Evolutionary conservation across 1,140 invertebrate species (phyloP), one percentile per base, ranked within the genome.

Genomic region (Asbolus verrucosus): DNA sequence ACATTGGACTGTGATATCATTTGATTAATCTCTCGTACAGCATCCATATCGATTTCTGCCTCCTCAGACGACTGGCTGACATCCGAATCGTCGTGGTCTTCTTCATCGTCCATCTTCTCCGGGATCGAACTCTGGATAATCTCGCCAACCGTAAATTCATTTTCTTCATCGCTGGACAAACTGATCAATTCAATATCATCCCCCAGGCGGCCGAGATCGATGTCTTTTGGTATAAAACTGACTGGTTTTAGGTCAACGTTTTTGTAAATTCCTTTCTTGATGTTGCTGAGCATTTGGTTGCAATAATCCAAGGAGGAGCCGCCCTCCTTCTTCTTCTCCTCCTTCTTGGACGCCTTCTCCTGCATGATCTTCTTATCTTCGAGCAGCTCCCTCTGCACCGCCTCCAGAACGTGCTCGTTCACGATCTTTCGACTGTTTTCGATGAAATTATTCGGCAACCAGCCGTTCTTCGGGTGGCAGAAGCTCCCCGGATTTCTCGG

Each of bases 401-500:
- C 81, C 21, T 84, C 82, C 0, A 84, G 84, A 6, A 90, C 84
- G 73, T 86, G 85, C 66, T 84, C 84, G 69, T 87, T 90, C 3
- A 91, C 86, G 43, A 91, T 89, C 80, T 90, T 87, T 61, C 91
- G 81, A 62, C 89, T 88, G 31, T 88, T 84, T 27, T 90, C 86
- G 65, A 88, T 87, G 19, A 91, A 89, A 38, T 86, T 88, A 6
- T 82, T 79, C 0, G 91, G 89, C 43, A 94, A 80, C 92, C 92
- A 94, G 3, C 93, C 93, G 63, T 87, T 85, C 76, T 88, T 88
- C 71, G 88, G 85, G 73, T 93, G 87, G 75, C 91, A 94, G 24
- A 85, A 83, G 50, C 84, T 82, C 8, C 85, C 87, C 1, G 89
- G 84, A 11, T 87, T 81, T 14, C 89, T 85, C 1, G 91, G 89